A percentile compares a stretch with the other conserved stretches of the same genome.
These are phyloP conservation scores for Strigamia maritima DNA, from an alignment of 2,888 invertebrate genomes.

Conservation along the genomic window DNA sequence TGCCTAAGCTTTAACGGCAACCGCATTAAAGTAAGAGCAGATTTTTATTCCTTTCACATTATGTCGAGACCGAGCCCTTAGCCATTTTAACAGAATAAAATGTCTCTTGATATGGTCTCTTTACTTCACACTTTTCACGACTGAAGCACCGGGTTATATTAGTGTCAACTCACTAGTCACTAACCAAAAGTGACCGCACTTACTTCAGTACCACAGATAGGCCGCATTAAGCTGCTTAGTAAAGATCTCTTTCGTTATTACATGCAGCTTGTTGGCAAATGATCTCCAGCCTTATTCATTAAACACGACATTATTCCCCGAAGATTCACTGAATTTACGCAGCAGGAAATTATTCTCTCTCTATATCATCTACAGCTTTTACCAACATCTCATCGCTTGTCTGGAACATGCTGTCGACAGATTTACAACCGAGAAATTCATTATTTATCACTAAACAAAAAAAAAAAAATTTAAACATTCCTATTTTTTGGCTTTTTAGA, in stretches of 20 bases:
- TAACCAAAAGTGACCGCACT: constrained; percentile 18
- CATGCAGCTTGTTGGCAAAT: background rate
- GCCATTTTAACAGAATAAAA: constrained; percentile 12
- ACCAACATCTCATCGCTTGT: background rate
- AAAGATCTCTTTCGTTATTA: background rate
- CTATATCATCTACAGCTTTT: background rate
- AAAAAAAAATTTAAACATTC: background rate
- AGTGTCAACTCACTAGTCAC: background rate
- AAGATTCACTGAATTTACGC: background rate
- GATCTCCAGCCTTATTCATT: constrained; percentile 7
- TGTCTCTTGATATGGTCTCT: background rate
- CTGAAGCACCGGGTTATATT: background rate
- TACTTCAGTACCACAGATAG: background rate
- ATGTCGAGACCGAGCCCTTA: constrained; percentile 6
- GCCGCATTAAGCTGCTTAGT: background rate
- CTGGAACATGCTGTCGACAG: background rate
- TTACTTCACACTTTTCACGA: background rate
- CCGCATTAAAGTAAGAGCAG: constrained; percentile 13
- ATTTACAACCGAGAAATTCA: background rate
- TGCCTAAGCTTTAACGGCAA: constrained; percentile 1
- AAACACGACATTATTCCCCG: background rate
- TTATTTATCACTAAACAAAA: background rate
- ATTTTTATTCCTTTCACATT: constrained; percentile 15
- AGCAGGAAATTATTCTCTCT: background rate
- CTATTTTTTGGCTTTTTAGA: too few relatives aligned